Base-by-base conservation (phyloP, 2,113 vertebrate genomes). In the Anolis carolinensis region DNA sequence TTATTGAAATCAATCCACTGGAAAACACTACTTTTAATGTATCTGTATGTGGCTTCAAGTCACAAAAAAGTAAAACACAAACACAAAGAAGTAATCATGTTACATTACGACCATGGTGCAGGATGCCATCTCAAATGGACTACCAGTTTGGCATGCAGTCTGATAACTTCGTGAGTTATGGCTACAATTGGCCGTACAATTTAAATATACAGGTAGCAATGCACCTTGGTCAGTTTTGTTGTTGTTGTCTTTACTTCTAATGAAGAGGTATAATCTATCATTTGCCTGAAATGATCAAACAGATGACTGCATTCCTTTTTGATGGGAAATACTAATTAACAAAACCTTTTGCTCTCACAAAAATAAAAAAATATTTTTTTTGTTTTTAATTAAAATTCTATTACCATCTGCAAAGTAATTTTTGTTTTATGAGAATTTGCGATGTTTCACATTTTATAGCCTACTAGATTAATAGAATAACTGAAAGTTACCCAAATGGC, bases 131-230 rank as follows among this genome's bases (percentile, higher is more conserved):
- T 68, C 67, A 77, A 68, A 77, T 44, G 39, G 62, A 68, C 71
- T 59, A 59, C 81, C 32, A 1, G 44, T 44, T 27, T 25, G 27
- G 83, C 1, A 0, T 27, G 50, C 68, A 44, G 30, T 55, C 18
- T 23, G 71, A 71, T 25, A 39, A 72, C 48, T 1, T 1, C 0
- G 18, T 36, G n/a, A 74, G 80, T 7, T 32, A 44, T 62, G 0
- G 0, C 48, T 65, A 1, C 18, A 1, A 0, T 1, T 23, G 13
- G 0, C 1, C 0, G 70, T 0, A 27, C 75, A 83, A 77, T 82
- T 34, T 81, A 48, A 83, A 75, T 71, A 87, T 87, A n/a, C n/a
- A 34, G 71, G 23, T 32, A 83, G 72, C 86, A 83, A 62, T 0
- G 32, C 0, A 7, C 4, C 25, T 1, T 84, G 62, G 34, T 39